phyloP scores from a whole-genome alignment of 2,113 vertebrate genomes.

The Typhlomys cinereus region DNA sequence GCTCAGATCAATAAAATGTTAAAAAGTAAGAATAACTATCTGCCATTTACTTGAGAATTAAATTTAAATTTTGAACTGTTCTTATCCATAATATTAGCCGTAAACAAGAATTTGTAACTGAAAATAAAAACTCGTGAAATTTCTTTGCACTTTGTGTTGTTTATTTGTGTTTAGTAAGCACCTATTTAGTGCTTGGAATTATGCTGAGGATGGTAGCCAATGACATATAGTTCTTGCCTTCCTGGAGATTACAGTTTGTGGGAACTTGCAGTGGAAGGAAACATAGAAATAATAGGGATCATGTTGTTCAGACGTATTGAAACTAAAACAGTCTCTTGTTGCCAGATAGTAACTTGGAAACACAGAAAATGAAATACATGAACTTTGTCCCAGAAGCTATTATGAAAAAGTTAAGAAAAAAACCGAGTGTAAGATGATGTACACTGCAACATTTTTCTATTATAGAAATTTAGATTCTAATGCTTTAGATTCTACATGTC shows the following conservation, averaged over 20 bases:
- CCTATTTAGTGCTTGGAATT: neutral
- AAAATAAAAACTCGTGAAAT: conserved; percentile 36
- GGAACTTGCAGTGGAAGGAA: neutral
- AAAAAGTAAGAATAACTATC: conserved; percentile 14
- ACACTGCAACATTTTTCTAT: neutral
- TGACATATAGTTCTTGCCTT: neutral
- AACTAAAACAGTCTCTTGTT: neutral
- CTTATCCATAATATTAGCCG: neutral
- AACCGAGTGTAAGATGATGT: conserved; percentile 2
- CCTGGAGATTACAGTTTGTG: neutral
- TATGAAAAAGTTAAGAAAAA: neutral
- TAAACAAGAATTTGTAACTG: conserved; percentile 43
- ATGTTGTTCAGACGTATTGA: neutral
- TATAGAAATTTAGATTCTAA: neutral
- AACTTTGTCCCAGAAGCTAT: conserved; percentile 22
- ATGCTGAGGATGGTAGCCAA: neutral
- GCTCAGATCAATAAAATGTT: neutral
- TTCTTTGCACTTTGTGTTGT: neutral
- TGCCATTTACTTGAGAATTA: conserved; percentile 39
- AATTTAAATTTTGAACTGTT: conserved; percentile 26
- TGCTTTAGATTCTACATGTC: neutral
- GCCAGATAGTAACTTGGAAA: conserved; percentile 28
- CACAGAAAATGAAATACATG: neutral
- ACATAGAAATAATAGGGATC: neutral
- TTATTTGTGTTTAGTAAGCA: neutral